phyloP scores from a whole-genome alignment of 2,888 invertebrate genomes.

The Brachycybe producta region DNA sequence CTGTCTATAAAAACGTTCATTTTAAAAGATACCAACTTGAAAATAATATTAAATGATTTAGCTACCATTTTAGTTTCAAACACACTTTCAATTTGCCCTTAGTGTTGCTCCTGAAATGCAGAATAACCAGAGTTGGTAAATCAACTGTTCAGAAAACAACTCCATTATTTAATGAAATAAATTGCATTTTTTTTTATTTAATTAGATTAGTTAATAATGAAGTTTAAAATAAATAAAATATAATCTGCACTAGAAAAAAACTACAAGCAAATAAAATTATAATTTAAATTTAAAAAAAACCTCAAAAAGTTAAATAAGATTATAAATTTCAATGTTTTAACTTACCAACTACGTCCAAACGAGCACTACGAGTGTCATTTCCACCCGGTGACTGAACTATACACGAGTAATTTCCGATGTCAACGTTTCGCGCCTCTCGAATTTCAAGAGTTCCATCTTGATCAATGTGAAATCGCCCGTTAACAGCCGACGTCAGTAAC shows the following conservation, averaged over 20 bases:
- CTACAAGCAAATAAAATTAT: neutral
- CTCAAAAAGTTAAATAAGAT: neutral
- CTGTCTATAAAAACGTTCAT: too few species aligned
- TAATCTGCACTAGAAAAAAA: neutral
- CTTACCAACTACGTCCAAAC: conserved; percentile 61
- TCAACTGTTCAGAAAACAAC: too few species aligned
- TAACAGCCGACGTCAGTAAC: conserved; percentile 13
- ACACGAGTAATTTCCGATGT: conserved; percentile 89
- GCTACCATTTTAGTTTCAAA: too few species aligned
- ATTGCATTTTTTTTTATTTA: too few species aligned
- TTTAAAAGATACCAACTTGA: too few species aligned
- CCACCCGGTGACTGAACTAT: conserved; percentile 76
- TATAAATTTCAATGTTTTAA: neutral
- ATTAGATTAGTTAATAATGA: too few species aligned
- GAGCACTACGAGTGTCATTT: conserved; percentile 76
- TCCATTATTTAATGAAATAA: too few species aligned
- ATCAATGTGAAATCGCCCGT: conserved; percentile 34
- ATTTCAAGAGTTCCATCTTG: conserved; percentile 76
- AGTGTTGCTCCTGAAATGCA: too few species aligned
- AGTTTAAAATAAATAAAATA: neutral
- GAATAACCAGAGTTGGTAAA: too few species aligned
- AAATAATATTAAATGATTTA: too few species aligned
- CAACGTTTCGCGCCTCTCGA: conserved; percentile 73
- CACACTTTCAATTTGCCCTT: too few species aligned
- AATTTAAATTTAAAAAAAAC: neutral